phyloP scores from a whole-genome alignment of 2,797 vertebrate species.

The Gymnopithys bicolor region DNA sequence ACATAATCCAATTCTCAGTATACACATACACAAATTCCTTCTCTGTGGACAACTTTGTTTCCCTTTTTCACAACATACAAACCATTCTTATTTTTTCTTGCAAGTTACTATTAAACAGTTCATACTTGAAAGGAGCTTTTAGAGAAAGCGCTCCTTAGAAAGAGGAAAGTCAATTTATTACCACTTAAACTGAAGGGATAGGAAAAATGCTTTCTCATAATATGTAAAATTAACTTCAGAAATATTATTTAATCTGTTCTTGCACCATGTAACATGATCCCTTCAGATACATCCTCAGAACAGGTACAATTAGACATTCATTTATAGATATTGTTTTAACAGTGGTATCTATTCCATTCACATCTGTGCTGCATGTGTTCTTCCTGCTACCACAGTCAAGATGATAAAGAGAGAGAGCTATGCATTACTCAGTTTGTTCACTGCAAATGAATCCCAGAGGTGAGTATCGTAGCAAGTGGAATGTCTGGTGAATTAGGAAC shows the following conservation, averaged over 20 bases:
- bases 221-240: neutral
- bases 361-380: neutral
- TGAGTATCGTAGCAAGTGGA: neutral
- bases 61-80: neutral
- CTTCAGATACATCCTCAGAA: neutral
- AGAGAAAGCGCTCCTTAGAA: neutral
- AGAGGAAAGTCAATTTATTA: neutral
- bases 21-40: neutral
- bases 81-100: neutral
- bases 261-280: neutral
- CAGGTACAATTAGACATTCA: neutral
- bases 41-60: neutral
- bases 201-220: neutral
- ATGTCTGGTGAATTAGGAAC: neutral
- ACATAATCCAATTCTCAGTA: neutral
- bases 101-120: neutral
- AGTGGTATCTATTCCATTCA: neutral
- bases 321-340: neutral
- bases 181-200: neutral
- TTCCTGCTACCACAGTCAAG: neutral
- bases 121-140: neutral
- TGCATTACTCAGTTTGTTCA: neutral
- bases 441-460: neutral
- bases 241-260: neutral
- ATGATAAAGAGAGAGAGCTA: neutral